Evolutionary conservation across 2,888 invertebrate genomes (phyloP).

Genomic region (Acrobasis repandana): DNA sequence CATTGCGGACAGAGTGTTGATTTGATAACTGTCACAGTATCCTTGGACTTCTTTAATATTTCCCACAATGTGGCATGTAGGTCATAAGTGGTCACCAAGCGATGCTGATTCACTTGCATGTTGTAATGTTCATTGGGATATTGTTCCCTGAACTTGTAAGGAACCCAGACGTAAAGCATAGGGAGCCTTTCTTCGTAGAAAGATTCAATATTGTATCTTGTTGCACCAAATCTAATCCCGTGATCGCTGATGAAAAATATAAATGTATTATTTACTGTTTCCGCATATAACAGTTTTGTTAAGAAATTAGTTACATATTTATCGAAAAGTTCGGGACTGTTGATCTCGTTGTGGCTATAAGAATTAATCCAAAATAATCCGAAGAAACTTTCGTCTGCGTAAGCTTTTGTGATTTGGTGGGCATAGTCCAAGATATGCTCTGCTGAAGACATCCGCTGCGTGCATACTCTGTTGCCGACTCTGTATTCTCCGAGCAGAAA

Average conservation of each 20-base stretch:
- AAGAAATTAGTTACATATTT: conserved; percentile 80
- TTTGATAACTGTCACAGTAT: conserved; percentile 42
- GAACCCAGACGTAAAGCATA: conserved; percentile 87
- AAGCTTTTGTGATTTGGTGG: conserved; percentile 83
- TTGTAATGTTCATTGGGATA: conserved; percentile 81
- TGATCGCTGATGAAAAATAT: conserved; percentile 90
- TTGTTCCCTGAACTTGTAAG: conserved; percentile 81
- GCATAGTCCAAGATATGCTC: conserved; percentile 86
- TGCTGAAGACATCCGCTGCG: conserved; percentile 78
- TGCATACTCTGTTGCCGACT: conserved; percentile 42
- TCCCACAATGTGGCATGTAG: conserved; percentile 87
- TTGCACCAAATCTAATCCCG: conserved; percentile 87
- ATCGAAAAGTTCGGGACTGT: conserved; percentile 86
- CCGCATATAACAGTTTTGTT: conserved; percentile 72
- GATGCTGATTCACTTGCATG: conserved; percentile 84
- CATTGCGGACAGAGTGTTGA: conserved; percentile 85
- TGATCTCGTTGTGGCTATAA: conserved; percentile 86
- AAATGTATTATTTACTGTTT: conserved; percentile 84
- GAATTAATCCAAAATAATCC: conserved; percentile 90
- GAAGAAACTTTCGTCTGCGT: conserved; percentile 83
- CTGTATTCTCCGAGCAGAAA: conserved; percentile 83
- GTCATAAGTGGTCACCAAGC: conserved; percentile 89
- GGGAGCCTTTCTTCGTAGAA: conserved; percentile 91
- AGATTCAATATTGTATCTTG: conserved; percentile 86
- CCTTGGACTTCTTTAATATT: conserved; percentile 77